Conservation (phyloP, 2,113 vertebrate genomes). For the Colius striatus region DNA sequence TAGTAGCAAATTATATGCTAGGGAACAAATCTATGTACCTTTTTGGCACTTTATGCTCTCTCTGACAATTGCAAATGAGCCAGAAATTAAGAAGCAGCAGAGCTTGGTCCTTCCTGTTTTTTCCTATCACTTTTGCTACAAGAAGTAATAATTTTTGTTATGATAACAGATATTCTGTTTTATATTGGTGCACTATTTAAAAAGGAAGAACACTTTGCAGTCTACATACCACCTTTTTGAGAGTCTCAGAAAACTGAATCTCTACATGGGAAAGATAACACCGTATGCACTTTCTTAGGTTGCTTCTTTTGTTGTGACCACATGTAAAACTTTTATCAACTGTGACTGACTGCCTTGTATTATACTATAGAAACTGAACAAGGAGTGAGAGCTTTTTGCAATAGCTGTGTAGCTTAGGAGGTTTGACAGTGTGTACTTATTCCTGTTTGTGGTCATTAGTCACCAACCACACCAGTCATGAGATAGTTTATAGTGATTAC, state of each 20-base stretch:
- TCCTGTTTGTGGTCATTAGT: conserved; percentile 72
- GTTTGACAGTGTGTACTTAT: conserved; percentile 25
- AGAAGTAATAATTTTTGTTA: not conserved
- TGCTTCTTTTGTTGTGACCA: conserved; percentile 13
- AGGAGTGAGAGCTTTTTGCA: conserved; percentile 30
- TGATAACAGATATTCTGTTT: not conserved
- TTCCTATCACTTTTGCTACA: not conserved
- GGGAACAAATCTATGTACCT: not conserved
- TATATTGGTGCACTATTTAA: not conserved
- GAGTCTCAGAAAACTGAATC: conserved; percentile 1
- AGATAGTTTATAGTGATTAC: conserved; percentile 58
- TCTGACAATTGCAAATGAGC: not conserved
- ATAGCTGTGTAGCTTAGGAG: conserved; percentile 5
- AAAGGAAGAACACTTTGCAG: not conserved
- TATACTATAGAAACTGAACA: not conserved
- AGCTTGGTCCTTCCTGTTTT: not conserved
- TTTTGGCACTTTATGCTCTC: not conserved
- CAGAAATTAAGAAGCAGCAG: not conserved
- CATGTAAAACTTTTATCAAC: conserved; percentile 6
- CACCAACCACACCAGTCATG: conserved; percentile 65
- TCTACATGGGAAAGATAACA: conserved; percentile 4
- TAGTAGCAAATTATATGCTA: not conserved
- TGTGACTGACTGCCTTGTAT: not conserved
- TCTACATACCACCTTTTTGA: not conserved
- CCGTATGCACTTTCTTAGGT: not conserved